Conservation (phyloP, 2,888 invertebrate species). For the Rotaria magnacalcarata region DNA sequence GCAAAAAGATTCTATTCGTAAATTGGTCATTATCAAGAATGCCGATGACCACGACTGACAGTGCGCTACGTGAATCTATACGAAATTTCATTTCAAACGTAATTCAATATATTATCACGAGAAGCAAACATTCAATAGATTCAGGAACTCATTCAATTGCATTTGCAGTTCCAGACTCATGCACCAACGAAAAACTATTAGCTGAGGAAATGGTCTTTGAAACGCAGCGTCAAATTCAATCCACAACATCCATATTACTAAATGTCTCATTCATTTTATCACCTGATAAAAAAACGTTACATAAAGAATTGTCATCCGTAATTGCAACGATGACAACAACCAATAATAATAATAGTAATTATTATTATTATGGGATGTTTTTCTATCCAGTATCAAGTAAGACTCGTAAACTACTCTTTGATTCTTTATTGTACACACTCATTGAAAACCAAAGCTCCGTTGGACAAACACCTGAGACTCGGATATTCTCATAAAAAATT, state of each 20-base stretch:
- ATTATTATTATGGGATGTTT: not conserved
- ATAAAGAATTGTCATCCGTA: not conserved
- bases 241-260: not conserved
- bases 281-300: not conserved
- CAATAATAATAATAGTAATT: not conserved
- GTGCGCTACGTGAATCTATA: not conserved
- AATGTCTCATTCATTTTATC: not conserved
- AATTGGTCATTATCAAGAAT: not conserved
- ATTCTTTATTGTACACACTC: no score
- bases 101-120: not conserved
- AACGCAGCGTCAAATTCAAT: not conserved
- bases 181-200: not conserved
- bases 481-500: no score
- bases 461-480: no score
- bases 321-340: not conserved
- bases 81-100: not conserved
- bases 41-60: not conserved
- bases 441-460: no score
- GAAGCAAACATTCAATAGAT: not conserved
- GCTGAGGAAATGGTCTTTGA: not conserved
- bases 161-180: not conserved
- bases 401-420: not conserved
- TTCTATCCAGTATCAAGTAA: not conserved
- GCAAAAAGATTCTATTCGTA: not conserved
- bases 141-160: not conserved